Evolutionary conservation across 1,140 invertebrate genomes (phyloP), one percentile per base, ranked within the genome.

Genomic region (Orius laevigatus): DNA sequence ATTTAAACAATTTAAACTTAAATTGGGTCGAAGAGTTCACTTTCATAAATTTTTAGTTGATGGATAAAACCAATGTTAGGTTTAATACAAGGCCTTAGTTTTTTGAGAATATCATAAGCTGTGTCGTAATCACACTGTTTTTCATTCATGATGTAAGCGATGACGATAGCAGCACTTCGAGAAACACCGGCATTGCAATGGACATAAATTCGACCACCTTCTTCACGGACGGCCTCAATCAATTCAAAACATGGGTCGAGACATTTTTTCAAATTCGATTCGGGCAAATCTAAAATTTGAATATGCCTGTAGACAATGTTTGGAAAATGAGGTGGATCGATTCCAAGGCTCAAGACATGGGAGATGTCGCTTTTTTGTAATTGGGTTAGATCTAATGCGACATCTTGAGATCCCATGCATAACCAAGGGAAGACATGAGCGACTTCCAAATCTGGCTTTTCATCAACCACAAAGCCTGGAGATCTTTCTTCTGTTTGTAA

Each of bases 101-200:
- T 58, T 65, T 84, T 84, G 1, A 89, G 74, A 55, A 71, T 62
- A 34, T 70, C 55, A 51, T 76, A 79, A 9, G 89, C 85, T n/a
- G 76, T 69, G n/a, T 73, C 63, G 59, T 75, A 84, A 15, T 55
- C 55, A 59, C 79, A 68, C 36, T 71, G 64, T 34, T 76, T 58
- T 49, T 69, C 70, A 38, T 74, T 66, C 70, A 94, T 92, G 10
- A 94, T 66, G 66, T 83, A 93, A 9, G 78, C 83, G 48, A 92
- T 79, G 10, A 83, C 75, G 41, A 93, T 68, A 31, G 79, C 73
- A 3, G 88, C 72, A n/a, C 88, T 85, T 14, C 90, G 67, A 9
- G 88, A 93, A 2, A 92, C 75, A 6, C 91, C 91, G 4, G 88
- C 85, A 64, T 91, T 91, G 60, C 90, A 95, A 64, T 95, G 89